A percentile compares a stretch with the other conserved stretches of the same genome.
These are phyloP conservation scores for Aleiodes testaceus DNA, from an alignment of 2,888 invertebrate species.

Conservation along the genomic window DNA sequence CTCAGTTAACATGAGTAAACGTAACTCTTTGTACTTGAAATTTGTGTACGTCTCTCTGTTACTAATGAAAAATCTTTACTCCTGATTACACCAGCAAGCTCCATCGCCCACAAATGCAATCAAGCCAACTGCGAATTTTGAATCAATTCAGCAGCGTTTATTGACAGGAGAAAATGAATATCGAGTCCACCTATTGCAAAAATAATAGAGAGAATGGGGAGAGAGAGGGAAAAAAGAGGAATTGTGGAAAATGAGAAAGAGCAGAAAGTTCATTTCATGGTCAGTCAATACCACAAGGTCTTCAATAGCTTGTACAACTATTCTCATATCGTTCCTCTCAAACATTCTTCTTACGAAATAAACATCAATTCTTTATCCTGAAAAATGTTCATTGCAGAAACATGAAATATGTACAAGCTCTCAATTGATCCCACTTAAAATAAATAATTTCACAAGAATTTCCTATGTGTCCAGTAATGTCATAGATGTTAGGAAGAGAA, in stretches of 20 bases:
- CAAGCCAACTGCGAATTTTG: no score
- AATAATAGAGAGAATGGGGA: constrained; percentile 12
- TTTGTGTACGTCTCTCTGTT: no score
- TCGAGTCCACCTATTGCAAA: constrained; percentile 32
- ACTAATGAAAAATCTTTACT: no score
- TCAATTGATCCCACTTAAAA: constrained; percentile 5
- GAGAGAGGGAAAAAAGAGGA: neutral
- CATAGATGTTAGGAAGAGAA: neutral
- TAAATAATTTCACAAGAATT: neutral
- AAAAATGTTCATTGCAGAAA: neutral
- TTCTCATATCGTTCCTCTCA: constrained; percentile 44
- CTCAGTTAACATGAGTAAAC: no score
- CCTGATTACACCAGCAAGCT: no score
- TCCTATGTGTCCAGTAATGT: neutral
- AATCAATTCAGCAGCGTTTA: neutral
- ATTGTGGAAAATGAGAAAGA: constrained; percentile 13
- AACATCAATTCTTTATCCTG: constrained; percentile 24
- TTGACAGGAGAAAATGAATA: constrained; percentile 1
- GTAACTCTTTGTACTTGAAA: no score
- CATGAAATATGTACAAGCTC: constrained; percentile 13
- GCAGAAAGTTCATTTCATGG: constrained; percentile 49
- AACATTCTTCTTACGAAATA: constrained; percentile 45
- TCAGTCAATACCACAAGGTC: constrained; percentile 46
- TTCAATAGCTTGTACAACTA: constrained; percentile 41
- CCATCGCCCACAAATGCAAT: no score